Percentiles rank a stretch among this genome's conserved stretches.
These are phyloP conservation scores for Chloropsis cyanopogon DNA, from an alignment of 2,113 vertebrate genomes.

Conservation along the genomic window DNA sequence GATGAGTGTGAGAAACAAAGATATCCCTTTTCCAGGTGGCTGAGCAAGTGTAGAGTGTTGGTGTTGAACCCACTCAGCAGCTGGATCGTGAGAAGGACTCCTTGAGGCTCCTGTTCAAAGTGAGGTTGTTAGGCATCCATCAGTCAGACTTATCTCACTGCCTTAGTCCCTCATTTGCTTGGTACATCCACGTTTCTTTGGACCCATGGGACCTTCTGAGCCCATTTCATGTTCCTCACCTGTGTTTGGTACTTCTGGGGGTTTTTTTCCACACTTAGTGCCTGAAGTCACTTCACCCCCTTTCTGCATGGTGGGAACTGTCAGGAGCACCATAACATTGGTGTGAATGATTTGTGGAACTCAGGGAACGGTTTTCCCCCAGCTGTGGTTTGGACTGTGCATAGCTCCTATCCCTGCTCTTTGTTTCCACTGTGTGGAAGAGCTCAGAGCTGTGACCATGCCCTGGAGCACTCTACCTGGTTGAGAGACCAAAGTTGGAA, in stretches of 20 bases:
- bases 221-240: not conserved
- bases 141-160: not conserved
- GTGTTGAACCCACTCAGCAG: not conserved
- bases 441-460: not conserved
- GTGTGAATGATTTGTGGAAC: not conserved
- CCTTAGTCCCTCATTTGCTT: not conserved
- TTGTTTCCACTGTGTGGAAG: not conserved
- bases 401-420: not conserved
- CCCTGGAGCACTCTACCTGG: not conserved
- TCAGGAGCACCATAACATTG: rapidly evolving
- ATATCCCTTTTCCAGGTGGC: not conserved
- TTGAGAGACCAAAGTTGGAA: not conserved
- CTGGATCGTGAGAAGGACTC: not conserved
- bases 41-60: not conserved
- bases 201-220: not conserved
- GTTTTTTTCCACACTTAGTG: not conserved
- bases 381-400: not conserved
- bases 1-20: not conserved
- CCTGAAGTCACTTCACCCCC: not conserved
- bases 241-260: rapidly evolving
- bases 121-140: not conserved
- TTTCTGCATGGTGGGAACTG: rapidly evolving
- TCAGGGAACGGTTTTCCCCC: not conserved
- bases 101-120: not conserved
- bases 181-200: not conserved